Evolutionary conservation across 2,888 invertebrate species (phyloP).

Genomic region (Cephus sareptanus): DNA sequence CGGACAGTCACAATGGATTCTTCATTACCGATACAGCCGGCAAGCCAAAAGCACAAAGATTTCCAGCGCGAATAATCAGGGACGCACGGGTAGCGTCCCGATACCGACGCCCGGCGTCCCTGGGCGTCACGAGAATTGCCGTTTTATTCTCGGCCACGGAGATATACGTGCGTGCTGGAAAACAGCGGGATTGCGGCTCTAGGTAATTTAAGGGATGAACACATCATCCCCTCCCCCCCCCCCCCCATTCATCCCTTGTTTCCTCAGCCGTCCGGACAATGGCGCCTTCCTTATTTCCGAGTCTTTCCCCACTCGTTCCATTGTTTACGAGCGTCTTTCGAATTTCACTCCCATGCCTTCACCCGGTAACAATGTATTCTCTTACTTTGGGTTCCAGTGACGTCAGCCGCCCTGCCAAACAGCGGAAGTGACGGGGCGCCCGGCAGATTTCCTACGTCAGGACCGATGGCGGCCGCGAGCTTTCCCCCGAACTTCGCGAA

Average conservation of each 20-base stretch:
- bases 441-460: slow-evolving; percentile 49
- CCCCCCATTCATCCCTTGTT: neutral
- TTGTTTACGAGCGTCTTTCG: neutral
- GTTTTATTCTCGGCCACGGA: neutral
- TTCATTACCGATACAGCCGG: slow-evolving; percentile 59
- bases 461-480: slow-evolving; percentile 60
- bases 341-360: slow-evolving; percentile 4
- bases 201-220: neutral
- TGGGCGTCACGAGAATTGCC: neutral
- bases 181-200: neutral
- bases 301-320: neutral
- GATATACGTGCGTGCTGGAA: neutral
- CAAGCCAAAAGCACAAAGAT: slow-evolving; percentile 16
- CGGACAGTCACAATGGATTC: slow-evolving; percentile 58
- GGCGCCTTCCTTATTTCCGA: neutral
- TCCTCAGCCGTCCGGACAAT: neutral
- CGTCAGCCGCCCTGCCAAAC: slow-evolving; percentile 31
- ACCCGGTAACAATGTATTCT: neutral
- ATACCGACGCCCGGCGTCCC: slow-evolving; percentile 1
- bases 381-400: slow-evolving; percentile 40
- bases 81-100: too few species aligned
- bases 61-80: neutral
- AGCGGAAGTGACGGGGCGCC: slow-evolving; percentile 47
- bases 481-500: slow-evolving; percentile 61
- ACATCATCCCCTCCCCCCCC: neutral